These are phyloP conservation scores for Dermatemys mawii DNA, from an alignment of 2,113 vertebrate genomes.

Conservation along the genomic window DNA sequence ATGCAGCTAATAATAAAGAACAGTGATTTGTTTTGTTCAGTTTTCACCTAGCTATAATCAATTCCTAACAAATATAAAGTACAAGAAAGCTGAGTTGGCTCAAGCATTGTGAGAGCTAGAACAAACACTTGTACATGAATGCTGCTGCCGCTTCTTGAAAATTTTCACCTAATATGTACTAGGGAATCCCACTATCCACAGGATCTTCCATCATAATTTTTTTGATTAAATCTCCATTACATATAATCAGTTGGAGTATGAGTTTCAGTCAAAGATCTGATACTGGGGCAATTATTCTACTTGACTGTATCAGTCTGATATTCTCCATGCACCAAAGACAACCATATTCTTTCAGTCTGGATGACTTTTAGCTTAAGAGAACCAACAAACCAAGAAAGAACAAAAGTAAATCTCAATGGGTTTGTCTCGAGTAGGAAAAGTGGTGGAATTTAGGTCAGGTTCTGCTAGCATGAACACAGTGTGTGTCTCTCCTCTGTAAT, in stretches of 20 bases:
- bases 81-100: background rate
- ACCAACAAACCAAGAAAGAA: background rate
- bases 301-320: background rate
- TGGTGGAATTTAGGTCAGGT: rapidly evolving
- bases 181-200: background rate
- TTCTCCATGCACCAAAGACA: background rate
- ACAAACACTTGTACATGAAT: background rate
- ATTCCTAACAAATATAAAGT: background rate
- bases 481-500: background rate
- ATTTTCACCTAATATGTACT: background rate
- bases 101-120: background rate
- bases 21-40: background rate
- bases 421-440: rapidly evolving
- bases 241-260: background rate
- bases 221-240: background rate
- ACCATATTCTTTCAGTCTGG: background rate
- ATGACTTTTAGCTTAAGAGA: background rate
- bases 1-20: background rate
- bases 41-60: background rate
- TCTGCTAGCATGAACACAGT: background rate
- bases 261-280: background rate
- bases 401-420: rapidly evolving
- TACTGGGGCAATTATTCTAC: background rate
- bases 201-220: background rate
- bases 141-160: too few species aligned